Percentiles rank a stretch among this genome's conserved stretches.
phyloP scores from a whole-genome alignment of 2,113 vertebrate species.

The Leiothrix lutea region DNA sequence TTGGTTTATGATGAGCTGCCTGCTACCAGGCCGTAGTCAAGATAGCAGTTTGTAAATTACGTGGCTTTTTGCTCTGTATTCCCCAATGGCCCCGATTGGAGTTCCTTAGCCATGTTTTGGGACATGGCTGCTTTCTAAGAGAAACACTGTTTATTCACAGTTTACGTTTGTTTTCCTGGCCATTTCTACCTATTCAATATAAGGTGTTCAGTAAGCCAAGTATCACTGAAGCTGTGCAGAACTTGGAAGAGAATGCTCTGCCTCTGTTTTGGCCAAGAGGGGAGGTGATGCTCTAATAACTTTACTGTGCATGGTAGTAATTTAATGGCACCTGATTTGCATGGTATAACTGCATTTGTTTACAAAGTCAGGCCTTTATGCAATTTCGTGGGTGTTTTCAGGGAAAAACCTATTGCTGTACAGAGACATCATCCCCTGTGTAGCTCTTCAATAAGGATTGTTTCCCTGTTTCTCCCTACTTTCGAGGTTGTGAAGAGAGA shows the following conservation, averaged over 20 bases:
- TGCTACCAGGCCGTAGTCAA: not conserved
- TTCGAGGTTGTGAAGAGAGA: not conserved
- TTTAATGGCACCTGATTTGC: not conserved
- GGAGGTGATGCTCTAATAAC: not conserved
- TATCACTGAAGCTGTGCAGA: not conserved
- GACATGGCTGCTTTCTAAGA: not conserved
- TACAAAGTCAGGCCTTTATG: not conserved
- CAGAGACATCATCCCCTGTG: not conserved
- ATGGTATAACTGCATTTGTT: not conserved
- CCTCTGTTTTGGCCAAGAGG: not conserved
- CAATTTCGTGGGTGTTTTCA: not conserved
- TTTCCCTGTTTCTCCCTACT: not conserved
- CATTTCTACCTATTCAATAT: not conserved
- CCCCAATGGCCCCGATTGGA: rapidly evolving
- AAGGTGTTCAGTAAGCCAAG: not conserved
- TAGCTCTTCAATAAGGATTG: not conserved
- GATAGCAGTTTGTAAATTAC: not conserved
- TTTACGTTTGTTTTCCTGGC: not conserved
- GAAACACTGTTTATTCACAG: not conserved
- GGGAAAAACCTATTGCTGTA: not conserved
- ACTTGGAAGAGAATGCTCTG: not conserved
- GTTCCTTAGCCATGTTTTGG: not conserved
- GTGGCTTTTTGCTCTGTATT: not conserved
- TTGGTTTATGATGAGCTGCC: not conserved
- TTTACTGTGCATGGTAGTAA: not conserved